Evolutionary conservation across 1,140 invertebrate species (phyloP).

Genomic region (Bradynema listronoti): DNA sequence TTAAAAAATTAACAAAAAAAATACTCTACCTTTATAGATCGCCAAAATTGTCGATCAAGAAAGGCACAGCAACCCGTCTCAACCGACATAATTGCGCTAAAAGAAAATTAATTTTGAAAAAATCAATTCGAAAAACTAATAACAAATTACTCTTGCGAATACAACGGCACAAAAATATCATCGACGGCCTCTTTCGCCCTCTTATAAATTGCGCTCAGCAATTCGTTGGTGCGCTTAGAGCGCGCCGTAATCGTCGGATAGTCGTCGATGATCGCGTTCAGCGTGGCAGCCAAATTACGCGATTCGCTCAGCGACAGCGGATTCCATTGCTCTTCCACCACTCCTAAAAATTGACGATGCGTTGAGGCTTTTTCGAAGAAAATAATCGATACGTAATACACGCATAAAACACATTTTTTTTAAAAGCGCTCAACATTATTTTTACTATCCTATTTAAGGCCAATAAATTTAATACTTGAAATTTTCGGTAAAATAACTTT

Average conservation of each 20-base stretch:
- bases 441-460: too few species aligned
- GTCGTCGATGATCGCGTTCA: constrained; percentile 24
- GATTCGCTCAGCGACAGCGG: constrained; percentile 31
- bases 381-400: too few species aligned
- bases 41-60: constrained; percentile 35
- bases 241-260: constrained; percentile 18
- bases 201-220: constrained; percentile 13
- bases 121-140: constrained; percentile 4
- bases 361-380: neutral
- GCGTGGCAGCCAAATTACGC: constrained; percentile 16
- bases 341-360: constrained; percentile 31
- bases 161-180: constrained; percentile 39
- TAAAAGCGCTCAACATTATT: too few species aligned
- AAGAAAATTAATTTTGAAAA: constrained; percentile 17
- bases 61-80: constrained; percentile 26
- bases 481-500: constrained; percentile 44
- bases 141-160: constrained; percentile 32
- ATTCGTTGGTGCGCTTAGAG: constrained; percentile 22
- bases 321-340: constrained; percentile 35
- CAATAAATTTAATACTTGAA: too few species aligned
- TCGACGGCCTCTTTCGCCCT: constrained; percentile 15
- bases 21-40: constrained; percentile 22
- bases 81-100: constrained; percentile 27
- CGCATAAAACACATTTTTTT: too few species aligned
- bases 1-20: too few species aligned